Base-by-base conservation (phyloP, 2,797 vertebrate genomes). In the Aplochiton taeniatus region DNA sequence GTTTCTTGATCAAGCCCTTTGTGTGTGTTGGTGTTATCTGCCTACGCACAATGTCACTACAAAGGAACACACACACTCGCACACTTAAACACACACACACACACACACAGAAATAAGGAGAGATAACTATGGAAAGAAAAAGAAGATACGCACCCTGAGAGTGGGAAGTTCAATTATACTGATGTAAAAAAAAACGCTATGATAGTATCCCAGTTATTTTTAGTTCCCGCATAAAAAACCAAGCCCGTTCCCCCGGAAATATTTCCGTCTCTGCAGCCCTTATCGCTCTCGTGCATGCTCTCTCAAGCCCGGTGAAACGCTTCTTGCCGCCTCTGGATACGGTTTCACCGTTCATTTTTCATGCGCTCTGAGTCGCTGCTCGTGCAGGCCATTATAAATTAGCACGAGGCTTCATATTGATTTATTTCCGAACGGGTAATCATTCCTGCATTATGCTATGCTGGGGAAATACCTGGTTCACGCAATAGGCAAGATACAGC, bases 361-460 rank as follows among this genome's bases (percentile, higher is more conserved):
- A 85, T 73, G 68, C 64, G 81, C 81, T 69, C 74, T 78, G 76
- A 89, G 83, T 87, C 79, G 78, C 61, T 77, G 68, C 66, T 55
- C 19, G 66, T 69, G 61, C 61, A 79, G 79, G 83, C 73, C 79
- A 76, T 87, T 87, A 89, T 86, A 81, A 88, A 89, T 89, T 82
- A 89, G 75, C 68, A 42, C 62, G 64, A 73, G 77, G 73, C 68
- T 71, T 81, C 59, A 76, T 82, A 84, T 81, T 87, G 88, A 92
- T 90, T 90, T 84, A 85, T 86, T 87, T 87, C 75, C 75, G 68
- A 83, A 76, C 52, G 54, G 80, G 72, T 83, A 78, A 87, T 88
- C 79, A 77, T 85, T 76, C 82, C 65, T 51, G 68, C 59, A 75
- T 66, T 73, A 82, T 69, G 66, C 83, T 74, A 54, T 81, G 64